These are phyloP conservation scores for Drosophila subobscura DNA, from an alignment of 1,140 invertebrate genomes.

Conservation along the genomic window DNA sequence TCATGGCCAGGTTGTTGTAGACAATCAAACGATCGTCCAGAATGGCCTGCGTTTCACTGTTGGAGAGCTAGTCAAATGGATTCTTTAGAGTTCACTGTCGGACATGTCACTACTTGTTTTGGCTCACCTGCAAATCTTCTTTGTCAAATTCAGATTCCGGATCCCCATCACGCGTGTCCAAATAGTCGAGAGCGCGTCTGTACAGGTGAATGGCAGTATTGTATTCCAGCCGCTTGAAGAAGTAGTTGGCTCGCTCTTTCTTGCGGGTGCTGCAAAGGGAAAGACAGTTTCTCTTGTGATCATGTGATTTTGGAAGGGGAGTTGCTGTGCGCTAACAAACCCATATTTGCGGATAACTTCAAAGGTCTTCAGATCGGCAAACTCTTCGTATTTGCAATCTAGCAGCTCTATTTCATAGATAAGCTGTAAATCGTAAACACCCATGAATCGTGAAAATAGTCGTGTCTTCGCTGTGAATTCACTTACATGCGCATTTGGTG, in stretches of 20 bases:
- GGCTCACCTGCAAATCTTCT: constrained; percentile 70
- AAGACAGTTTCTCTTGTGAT: not conserved
- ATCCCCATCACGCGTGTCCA: constrained; percentile 88
- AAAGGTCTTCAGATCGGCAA: constrained; percentile 86
- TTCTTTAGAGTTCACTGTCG: not conserved
- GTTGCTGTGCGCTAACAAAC: constrained; percentile 83
- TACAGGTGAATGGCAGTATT: constrained; percentile 93
- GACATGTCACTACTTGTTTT: not conserved
- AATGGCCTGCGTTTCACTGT: constrained; percentile 86
- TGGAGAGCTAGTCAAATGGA: constrained; percentile 76
- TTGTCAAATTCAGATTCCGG: constrained; percentile 77
- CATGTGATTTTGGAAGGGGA: no score
- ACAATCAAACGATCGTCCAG: constrained; percentile 92
- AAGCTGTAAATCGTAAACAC: constrained; percentile 38
- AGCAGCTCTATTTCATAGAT: constrained; percentile 87
- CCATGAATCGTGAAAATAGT: not conserved
- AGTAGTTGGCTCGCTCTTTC: constrained; percentile 93
- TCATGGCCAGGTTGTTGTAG: constrained; percentile 95
- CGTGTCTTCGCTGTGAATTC: not conserved
- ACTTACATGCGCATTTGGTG: constrained; percentile 85
- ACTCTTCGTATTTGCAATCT: constrained; percentile 86
- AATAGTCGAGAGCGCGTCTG: constrained; percentile 91
- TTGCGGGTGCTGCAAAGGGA: constrained; percentile 87
- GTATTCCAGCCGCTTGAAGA: constrained; percentile 91
- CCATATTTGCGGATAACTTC: constrained; percentile 87